Evolutionary conservation across 2,888 invertebrate species (phyloP), one percentile per base, ranked within the genome.

Genomic region (Homarus gammarus): DNA sequence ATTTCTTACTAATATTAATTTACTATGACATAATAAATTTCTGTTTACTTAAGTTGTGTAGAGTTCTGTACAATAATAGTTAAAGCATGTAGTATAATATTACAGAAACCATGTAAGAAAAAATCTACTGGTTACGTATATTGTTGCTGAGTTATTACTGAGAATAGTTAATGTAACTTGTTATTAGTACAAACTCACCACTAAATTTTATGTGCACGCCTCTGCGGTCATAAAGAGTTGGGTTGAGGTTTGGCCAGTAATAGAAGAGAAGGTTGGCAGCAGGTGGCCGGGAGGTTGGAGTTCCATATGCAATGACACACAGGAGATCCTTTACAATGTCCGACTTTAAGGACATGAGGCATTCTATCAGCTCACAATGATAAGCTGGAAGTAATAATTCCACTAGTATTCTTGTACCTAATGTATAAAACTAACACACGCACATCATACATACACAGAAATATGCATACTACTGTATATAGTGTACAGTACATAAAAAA

Each of bases 241-340:
- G 97, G 94, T 99, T 98, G 93, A 99, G 97, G 3, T 99, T 97
- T 5, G 99, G 99, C 99, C 99, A 99, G 94, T 99, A 99, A 95
- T 99, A 98, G 94, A 99, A 99, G 79, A 99, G 95, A 64, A 99
- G 95, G 94, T 99, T 98, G 84, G 98, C 98, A 0, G 99, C 99
- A 0, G 98, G 98, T n/a, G 98, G 96, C 82, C 99, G 95, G 0
- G 99, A 97, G 82, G 97, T 96, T 92, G 97, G 96, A 0, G 99
- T 99, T 73, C 99, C 99, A 94, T 99, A 98, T 18, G 99, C 99
- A 92, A 99, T 97, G 51, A 99, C 98, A 94, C 98, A 97, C 51
- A 99, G 95, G 90, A 99, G 95, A 94, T 99, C 99, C 94, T 97
- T 97, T 73, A 98, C 96, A 18, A 99, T 96, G 92, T 97, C 96